Percentiles rank a stretch among this genome's conserved stretches.
phyloP scores from a whole-genome alignment of 2,113 vertebrate species.

The Percopsis transmontana region DNA sequence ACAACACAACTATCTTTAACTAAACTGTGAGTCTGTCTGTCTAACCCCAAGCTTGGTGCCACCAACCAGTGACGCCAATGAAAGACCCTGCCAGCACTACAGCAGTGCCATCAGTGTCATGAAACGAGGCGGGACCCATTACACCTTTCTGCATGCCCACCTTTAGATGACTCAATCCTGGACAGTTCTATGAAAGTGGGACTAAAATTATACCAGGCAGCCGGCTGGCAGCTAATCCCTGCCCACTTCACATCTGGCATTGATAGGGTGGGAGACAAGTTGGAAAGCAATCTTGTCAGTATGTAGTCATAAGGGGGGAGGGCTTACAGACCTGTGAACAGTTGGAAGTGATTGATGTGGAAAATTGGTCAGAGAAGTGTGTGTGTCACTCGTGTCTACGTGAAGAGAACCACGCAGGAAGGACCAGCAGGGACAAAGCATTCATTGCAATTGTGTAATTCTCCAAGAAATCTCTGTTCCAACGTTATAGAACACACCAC shows the following conservation, averaged over 20 bases:
- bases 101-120: slow-evolving; percentile 58
- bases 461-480: neutral
- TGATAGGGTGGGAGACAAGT: slow-evolving; percentile 42
- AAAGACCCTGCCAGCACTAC: slow-evolving; percentile 50
- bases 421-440: too few species aligned
- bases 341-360: slow-evolving; percentile 62
- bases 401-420: slow-evolving; percentile 3
- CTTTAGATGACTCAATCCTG: slow-evolving; percentile 56
- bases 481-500: neutral
- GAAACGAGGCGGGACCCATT: slow-evolving; percentile 52
- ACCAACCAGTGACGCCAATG: slow-evolving; percentile 52
- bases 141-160: slow-evolving; percentile 38
- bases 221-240: slow-evolving; percentile 41
- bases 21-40: slow-evolving; percentile 19
- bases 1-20: slow-evolving; percentile 28
- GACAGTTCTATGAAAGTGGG: slow-evolving; percentile 87
- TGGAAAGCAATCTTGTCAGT: slow-evolving; percentile 52
- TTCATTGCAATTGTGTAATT: neutral
- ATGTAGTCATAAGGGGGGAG: slow-evolving; percentile 38
- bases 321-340: slow-evolving; percentile 63
- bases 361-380: slow-evolving; percentile 45
- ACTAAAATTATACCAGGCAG: slow-evolving; percentile 85
- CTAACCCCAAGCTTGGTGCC: slow-evolving; percentile 27
- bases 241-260: slow-evolving; percentile 46
- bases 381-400: slow-evolving; percentile 26